phyloP scores from a whole-genome alignment of 2,113 vertebrate species.

The Catagonus wagneri region DNA sequence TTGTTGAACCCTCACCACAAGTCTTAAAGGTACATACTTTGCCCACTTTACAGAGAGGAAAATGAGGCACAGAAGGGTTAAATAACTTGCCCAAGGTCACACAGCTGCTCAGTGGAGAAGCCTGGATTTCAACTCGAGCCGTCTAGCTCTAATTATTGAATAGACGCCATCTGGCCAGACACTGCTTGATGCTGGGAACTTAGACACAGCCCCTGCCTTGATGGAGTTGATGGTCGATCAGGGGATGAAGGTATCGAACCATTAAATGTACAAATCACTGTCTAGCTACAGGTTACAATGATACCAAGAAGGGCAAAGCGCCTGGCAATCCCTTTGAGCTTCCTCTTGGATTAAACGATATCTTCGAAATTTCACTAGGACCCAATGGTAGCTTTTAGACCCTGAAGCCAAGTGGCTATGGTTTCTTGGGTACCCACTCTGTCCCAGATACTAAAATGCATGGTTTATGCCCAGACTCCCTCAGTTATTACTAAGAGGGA shows the following conservation, averaged over 20 bases:
- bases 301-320: neutral
- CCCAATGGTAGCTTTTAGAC: neutral
- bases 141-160: neutral
- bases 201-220: neutral
- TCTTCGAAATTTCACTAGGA: neutral
- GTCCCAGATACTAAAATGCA: neutral
- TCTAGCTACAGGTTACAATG: neutral
- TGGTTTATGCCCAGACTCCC: neutral
- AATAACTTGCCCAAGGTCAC: neutral
- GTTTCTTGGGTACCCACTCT: neutral
- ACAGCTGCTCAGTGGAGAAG: neutral
- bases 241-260: fast-evolving
- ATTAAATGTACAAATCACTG: neutral
- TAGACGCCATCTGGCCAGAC: too few species aligned
- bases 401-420: neutral
- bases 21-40: neutral
- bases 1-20: neutral
- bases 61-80: neutral
- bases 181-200: neutral
- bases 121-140: neutral
- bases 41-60: neutral
- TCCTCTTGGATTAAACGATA: neutral
- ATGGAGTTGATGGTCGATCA: neutral
- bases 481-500: neutral
- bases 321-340: neutral